Conservation (phyloP, 1,140 invertebrate genomes). For the Drosophila pallidifrons region DNA sequence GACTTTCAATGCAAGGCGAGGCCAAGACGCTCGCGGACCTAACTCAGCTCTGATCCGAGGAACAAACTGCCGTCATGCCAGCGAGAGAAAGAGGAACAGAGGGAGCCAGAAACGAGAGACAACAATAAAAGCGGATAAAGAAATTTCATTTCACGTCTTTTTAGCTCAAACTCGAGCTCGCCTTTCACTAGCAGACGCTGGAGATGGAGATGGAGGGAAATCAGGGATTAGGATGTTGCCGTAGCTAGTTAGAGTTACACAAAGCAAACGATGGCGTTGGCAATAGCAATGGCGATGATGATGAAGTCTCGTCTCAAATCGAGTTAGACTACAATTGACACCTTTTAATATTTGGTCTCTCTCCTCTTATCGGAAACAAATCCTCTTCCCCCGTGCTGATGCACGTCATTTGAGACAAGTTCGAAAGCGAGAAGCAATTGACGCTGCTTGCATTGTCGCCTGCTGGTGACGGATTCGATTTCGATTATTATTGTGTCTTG, state of each 20-base stretch:
- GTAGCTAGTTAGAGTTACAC: constrained; percentile 46
- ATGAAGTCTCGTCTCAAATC: constrained; percentile 38
- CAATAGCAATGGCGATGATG: constrained; percentile 30
- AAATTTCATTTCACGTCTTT: constrained; percentile 81
- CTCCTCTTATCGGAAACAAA: not conserved
- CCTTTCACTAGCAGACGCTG: constrained; percentile 55
- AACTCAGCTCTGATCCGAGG: constrained; percentile 53
- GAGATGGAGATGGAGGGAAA: not conserved
- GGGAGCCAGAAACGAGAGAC: constrained; percentile 24
- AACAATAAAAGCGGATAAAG: constrained; percentile 75
- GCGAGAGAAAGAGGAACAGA: constrained; percentile 16
- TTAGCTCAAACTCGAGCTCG: constrained; percentile 69
- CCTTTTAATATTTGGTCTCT: constrained; percentile 56
- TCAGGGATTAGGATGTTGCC: constrained; percentile 38
- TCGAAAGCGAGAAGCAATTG: constrained; percentile 31
- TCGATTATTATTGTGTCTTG: constrained; percentile 80
- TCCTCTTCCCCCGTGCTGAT: not conserved
- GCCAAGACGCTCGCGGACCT: constrained; percentile 26
- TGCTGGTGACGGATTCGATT: constrained; percentile 77
- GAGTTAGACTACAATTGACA: constrained; percentile 65
- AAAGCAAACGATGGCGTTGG: constrained; percentile 33
- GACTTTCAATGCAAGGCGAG: constrained; percentile 48
- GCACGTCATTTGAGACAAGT: constrained; percentile 24
- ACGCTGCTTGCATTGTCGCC: constrained; percentile 47
- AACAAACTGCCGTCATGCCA: too few species aligned